Evolutionary conservation across 2,888 invertebrate species (phyloP), one percentile per base, ranked within the genome.

Genomic region (Actias luna): DNA sequence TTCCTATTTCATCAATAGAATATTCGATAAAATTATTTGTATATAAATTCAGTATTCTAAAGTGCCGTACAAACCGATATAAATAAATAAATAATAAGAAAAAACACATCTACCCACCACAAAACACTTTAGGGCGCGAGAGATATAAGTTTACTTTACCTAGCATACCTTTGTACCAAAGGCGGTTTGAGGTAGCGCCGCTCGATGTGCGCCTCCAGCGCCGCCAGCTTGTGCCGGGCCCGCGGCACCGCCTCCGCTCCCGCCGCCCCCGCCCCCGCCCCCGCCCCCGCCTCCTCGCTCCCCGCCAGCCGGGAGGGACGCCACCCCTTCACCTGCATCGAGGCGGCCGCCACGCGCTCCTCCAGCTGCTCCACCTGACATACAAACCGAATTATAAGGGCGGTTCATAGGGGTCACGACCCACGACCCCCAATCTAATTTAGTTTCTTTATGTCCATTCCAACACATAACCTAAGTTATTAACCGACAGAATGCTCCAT

Each of bases 131-230:
- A 36, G 52, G 46, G 18, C n/a, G 10, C 55, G 18, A 50, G 10
- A 55, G 27, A 58, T 39, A 62, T 29, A 64, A 66, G 66, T 68
- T 70, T 74, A 82, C 85, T 80, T 84, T 87, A 87, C 87, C 87
- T 84, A 83, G 85, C 85, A 76, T 85, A 91, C 92, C 92, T 92
- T 80, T 89, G 91, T 76, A 96, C 97, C 64, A 99, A 93, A 55
- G 99, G 99, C 64, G 98, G 98, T 85, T 98, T 98, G 55, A 99
- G 93, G 85, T 99, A 99, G 71, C 99, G 93, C 73, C 98, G 93
- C 86, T 99, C 99, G 62, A 99, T 97, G 72, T 98, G 98, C 0
- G 96, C 95, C 87, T 99, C 99, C 16, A 99, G 91, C 0, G 95
- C 94, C 5, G 97, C 93, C 62, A 99, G 93, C 75, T 98, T 94